Percentiles rank a stretch among this genome's conserved stretches.
Conservation (phyloP, 2,797 vertebrate genomes). For the Tokudaia tokunoshimensis region DNA sequence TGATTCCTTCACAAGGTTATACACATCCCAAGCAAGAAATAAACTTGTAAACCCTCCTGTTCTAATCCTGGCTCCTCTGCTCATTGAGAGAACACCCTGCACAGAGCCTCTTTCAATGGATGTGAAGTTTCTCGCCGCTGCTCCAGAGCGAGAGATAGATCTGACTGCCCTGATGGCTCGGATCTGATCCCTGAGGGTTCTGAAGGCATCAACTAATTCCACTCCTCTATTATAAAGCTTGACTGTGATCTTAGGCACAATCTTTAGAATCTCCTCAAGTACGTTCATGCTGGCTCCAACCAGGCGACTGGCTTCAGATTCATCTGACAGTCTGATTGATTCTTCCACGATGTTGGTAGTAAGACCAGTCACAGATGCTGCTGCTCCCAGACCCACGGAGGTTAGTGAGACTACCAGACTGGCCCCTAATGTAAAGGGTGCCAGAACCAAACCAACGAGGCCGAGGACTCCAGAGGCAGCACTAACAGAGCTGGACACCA, state of each 20-base stretch:
- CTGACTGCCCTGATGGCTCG: accelerated
- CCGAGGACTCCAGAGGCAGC: not conserved
- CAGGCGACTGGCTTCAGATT: not conserved
- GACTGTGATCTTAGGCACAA: accelerated
- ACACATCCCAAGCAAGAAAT: not conserved
- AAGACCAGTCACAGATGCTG: accelerated
- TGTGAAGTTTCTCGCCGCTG: no score
- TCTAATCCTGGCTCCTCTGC: no score
- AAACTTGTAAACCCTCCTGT: accelerated
- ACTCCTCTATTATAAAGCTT: accelerated
- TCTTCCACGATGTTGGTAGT: not conserved
- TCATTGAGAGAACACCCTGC: no score
- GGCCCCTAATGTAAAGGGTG: not conserved
- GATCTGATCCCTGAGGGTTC: accelerated
- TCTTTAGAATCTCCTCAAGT: accelerated
- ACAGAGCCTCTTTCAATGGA: no score
- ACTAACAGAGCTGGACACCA: no score
- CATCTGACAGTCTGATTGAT: accelerated
- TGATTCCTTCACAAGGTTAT: not conserved
- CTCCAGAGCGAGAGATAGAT: accelerated
- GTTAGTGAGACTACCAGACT: not conserved
- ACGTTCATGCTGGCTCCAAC: accelerated
- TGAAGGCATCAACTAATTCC: accelerated
- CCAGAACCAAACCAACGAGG: constrained; percentile 12
- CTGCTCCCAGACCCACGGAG: not conserved